phyloP scores from a whole-genome alignment of 92 coral and sea anemone genomes.

The Porites divaricata region DNA sequence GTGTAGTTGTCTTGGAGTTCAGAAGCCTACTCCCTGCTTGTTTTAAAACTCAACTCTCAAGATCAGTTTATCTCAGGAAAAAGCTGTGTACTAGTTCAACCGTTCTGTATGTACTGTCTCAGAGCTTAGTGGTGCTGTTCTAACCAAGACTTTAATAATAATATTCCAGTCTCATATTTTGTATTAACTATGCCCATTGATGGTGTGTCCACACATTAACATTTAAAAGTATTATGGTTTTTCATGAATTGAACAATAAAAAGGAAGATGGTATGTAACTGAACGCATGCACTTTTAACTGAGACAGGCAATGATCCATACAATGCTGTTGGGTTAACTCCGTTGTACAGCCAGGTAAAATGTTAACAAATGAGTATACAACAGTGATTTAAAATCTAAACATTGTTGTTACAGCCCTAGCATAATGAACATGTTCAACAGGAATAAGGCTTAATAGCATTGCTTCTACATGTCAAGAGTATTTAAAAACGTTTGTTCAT shows the following conservation, averaged over 20 bases:
- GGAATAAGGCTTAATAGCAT: too few relatives aligned
- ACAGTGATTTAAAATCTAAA: conserved; percentile 1
- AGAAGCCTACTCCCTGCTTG: conserved; percentile 2
- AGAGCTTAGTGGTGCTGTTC: conserved; percentile 2
- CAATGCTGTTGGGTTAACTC: conserved; percentile 6
- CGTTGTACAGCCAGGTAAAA: background rate
- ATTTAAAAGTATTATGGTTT: conserved; percentile 1
- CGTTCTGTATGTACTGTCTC: conserved; percentile 4
- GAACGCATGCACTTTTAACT: too few relatives aligned
- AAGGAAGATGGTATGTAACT: conserved; percentile 3
- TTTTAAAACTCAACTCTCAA: background rate
- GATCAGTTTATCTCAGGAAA: conserved; percentile 3
- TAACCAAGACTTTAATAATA: background rate
- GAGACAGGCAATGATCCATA: too few relatives aligned
- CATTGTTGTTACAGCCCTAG: background rate
- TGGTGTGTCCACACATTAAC: background rate
- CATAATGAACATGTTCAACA: background rate
- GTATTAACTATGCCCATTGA: conserved; percentile 3
- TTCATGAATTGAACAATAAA: background rate
- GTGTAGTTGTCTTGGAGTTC: conserved; percentile 1
- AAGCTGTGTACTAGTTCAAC: background rate
- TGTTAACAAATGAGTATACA: background rate
- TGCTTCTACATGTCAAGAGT: background rate
- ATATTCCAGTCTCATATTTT: conserved; percentile 3
- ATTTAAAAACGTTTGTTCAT: background rate